phyloP scores from a whole-genome alignment of 2,888 invertebrate species.

The Nemotelus pantherinus region DNA sequence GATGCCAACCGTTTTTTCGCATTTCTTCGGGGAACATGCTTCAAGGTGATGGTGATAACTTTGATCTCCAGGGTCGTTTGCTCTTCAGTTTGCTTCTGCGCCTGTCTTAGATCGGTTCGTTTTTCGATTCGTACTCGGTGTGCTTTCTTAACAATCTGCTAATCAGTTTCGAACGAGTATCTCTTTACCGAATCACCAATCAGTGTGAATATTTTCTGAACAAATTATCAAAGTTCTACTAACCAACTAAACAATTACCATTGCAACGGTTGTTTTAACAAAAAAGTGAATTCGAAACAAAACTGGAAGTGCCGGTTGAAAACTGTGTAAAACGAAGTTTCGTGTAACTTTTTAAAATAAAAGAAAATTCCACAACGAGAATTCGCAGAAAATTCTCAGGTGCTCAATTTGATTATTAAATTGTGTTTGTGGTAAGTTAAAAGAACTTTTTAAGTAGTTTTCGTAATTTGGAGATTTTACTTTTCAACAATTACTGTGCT shows the following conservation, averaged over 20 bases:
- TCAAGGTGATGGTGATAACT: slow-evolving; percentile 23
- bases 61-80: slow-evolving; percentile 17
- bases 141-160: background rate
- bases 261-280: background rate
- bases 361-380: background rate
- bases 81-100: slow-evolving; percentile 25
- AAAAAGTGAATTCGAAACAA: slow-evolving; percentile 1
- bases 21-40: slow-evolving; percentile 22
- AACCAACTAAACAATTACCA: slow-evolving; percentile 10
- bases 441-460: background rate
- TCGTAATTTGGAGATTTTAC: background rate
- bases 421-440: slow-evolving; percentile 26
- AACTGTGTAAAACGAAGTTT: slow-evolving; percentile 22
- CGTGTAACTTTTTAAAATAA: background rate
- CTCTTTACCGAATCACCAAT: background rate
- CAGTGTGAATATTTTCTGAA: background rate
- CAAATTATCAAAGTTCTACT: slow-evolving; percentile 6
- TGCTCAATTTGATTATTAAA: background rate
- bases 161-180: background rate
- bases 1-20: slow-evolving; percentile 24
- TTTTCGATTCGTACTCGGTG: background rate
- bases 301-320: slow-evolving; percentile 1
- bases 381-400: background rate
- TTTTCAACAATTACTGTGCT: background rate
- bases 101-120: slow-evolving; percentile 26